Evolutionary conservation across 2,113 vertebrate genomes (phyloP).

Genomic region (Plecturocebus donacophilus): DNA sequence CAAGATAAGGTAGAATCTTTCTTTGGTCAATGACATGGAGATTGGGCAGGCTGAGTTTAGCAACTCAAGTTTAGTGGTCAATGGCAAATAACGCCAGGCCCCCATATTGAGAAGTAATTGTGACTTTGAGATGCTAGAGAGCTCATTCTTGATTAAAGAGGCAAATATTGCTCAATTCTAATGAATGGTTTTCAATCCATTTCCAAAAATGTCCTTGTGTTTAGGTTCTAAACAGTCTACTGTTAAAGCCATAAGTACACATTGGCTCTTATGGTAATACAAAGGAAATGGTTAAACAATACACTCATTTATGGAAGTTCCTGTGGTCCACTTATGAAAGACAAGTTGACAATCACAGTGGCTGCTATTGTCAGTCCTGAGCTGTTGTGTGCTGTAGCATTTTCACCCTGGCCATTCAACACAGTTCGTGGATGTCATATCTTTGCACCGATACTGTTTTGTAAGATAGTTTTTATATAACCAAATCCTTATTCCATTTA

Average conservation of each 20-base stretch:
- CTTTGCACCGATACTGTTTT: slow-evolving; percentile 79
- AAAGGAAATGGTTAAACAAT: neutral
- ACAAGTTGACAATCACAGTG: neutral
- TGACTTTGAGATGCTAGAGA: neutral
- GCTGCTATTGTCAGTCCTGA: slow-evolving; percentile 13
- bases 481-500: slow-evolving; percentile 69
- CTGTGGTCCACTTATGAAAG: slow-evolving; percentile 50
- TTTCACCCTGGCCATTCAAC: slow-evolving; percentile 59
- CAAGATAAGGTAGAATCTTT: neutral
- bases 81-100: neutral
- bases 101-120: neutral
- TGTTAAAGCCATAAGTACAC: slow-evolving; percentile 70
- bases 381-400: slow-evolving; percentile 29
- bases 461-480: slow-evolving; percentile 81
- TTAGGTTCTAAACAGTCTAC: neutral
- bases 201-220: slow-evolving; percentile 49
- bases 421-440: slow-evolving; percentile 65
- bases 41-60: neutral
- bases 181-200: neutral
- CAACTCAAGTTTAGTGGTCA: neutral
- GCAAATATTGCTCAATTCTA: neutral
- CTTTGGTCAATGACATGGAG: neutral
- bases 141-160: neutral
- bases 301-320: slow-evolving; percentile 34
- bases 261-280: neutral